Percentiles rank a stretch among this genome's conserved stretches.
phyloP scores from a whole-genome alignment of 2,888 invertebrate species.

The Nomada flava region DNA sequence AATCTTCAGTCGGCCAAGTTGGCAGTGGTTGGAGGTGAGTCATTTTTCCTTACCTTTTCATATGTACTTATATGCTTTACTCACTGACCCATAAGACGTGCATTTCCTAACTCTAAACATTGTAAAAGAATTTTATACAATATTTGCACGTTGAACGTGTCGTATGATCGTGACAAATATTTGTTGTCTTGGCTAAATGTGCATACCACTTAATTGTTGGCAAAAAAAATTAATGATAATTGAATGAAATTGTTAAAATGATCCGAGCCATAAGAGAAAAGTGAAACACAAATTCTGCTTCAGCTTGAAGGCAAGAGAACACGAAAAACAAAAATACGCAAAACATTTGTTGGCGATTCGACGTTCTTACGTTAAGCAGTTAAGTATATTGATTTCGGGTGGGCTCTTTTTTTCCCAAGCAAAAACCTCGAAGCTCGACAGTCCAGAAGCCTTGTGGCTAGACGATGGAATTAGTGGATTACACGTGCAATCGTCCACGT shows the following conservation, averaged over 20 bases:
- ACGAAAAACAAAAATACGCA: background rate
- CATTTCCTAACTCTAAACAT: background rate
- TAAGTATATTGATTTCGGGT: slow-evolving; percentile 6
- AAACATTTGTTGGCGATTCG: background rate
- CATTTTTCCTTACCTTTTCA: slow-evolving; percentile 45
- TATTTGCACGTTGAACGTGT: background rate
- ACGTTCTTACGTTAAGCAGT: background rate
- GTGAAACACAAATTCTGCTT: no score
- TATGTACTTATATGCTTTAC: slow-evolving; percentile 19
- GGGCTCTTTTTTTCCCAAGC: background rate
- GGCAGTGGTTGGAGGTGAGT: slow-evolving; percentile 87
- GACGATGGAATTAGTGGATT: slow-evolving; percentile 41
- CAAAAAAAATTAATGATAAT: background rate
- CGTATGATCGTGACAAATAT: background rate
- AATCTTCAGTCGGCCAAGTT: slow-evolving; percentile 85
- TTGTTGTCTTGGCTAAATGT: background rate
- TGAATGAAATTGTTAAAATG: background rate
- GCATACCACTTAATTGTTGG: background rate
- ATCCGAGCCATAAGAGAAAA: no score
- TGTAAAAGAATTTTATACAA: background rate
- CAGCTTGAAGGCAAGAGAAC: no score
- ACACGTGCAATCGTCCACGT: slow-evolving; percentile 39
- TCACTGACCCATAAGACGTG: slow-evolving; percentile 22
- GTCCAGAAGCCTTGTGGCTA: slow-evolving; percentile 35
- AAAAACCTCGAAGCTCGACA: slow-evolving; percentile 8